phyloP scores from a whole-genome alignment of 2,113 vertebrate genomes.

The Seriola dumerili region DNA sequence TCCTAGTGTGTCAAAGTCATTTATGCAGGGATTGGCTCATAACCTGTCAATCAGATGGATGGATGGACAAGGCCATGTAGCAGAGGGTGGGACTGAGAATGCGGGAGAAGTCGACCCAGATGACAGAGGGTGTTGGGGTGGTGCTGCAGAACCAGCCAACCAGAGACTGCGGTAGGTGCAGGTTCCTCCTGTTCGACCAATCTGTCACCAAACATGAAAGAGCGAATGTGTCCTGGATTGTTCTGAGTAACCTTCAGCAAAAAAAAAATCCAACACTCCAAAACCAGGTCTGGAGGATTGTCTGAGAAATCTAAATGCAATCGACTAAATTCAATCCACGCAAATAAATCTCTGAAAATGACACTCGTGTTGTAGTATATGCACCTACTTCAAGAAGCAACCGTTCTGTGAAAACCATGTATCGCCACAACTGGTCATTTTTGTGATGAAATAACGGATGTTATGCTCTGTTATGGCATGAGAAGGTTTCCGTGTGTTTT shows the following conservation, averaged over 20 bases:
- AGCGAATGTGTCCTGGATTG: background rate
- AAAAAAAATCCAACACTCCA: background rate
- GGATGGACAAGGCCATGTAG: constrained; percentile 58
- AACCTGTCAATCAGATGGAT: constrained; percentile 83
- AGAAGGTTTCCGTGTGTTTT: too few relatives aligned
- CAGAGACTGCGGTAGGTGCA: constrained; percentile 12
- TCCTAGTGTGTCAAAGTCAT: constrained; percentile 80
- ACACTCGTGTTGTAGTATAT: background rate
- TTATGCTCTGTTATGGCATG: background rate
- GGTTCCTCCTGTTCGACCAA: constrained; percentile 26
- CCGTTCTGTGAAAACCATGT: background rate
- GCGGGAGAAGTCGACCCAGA: constrained; percentile 12
- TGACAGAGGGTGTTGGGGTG: constrained; percentile 29
- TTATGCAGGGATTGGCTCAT: constrained; percentile 82
- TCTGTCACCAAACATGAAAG: constrained; percentile 26
- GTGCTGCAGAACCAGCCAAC: constrained; percentile 20
- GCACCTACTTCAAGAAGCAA: background rate
- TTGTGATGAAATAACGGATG: background rate
- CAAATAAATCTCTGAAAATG: background rate
- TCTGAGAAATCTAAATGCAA: background rate
- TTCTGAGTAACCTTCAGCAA: constrained; percentile 12
- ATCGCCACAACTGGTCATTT: background rate
- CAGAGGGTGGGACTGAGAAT: constrained; percentile 48
- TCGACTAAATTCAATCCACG: background rate
- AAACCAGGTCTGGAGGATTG: background rate